phyloP scores from a whole-genome alignment of 2,888 invertebrate species.

The Romanomermis culicivorax region DNA sequence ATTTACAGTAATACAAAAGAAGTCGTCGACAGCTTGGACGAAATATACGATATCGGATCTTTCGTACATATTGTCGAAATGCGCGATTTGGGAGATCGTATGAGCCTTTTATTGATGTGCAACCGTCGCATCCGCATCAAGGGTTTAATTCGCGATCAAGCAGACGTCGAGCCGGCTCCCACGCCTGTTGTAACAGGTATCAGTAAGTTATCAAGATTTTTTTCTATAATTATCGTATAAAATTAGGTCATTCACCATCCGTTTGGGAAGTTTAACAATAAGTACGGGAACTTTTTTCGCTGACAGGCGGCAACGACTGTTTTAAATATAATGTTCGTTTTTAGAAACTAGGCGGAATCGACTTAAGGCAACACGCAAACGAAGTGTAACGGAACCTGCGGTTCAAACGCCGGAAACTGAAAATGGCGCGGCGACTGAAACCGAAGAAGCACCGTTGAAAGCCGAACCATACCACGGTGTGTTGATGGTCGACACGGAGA shows the following conservation, averaged over 20 bases:
- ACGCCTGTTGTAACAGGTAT: not conserved
- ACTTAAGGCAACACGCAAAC: not conserved
- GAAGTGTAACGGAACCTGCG: not conserved
- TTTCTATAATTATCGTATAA: too few species aligned
- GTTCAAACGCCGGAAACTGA: not conserved
- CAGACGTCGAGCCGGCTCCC: not conserved
- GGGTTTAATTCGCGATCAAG: not conserved
- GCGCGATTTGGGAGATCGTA: slow-evolving; percentile 72
- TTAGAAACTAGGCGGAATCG: too few species aligned
- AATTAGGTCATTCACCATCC: too few species aligned
- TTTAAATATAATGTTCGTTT: too few species aligned
- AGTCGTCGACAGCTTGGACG: slow-evolving; percentile 55
- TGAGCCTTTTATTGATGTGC: slow-evolving; percentile 78
- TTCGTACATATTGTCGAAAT: slow-evolving; percentile 96
- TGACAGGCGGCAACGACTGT: too few species aligned
- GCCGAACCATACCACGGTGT: not conserved
- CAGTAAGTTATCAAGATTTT: not conserved
- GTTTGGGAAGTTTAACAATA: too few species aligned
- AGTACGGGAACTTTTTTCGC: too few species aligned
- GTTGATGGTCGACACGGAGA: slow-evolving; percentile 73
- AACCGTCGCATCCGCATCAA: slow-evolving; percentile 43
- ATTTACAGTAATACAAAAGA: slow-evolving; percentile 53
- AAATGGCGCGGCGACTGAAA: not conserved
- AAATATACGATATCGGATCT: slow-evolving; percentile 70
- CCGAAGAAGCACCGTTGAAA: not conserved